Conservation (phyloP, 92 coral and sea anemone genomes). For the Siderastrea siderea region DNA sequence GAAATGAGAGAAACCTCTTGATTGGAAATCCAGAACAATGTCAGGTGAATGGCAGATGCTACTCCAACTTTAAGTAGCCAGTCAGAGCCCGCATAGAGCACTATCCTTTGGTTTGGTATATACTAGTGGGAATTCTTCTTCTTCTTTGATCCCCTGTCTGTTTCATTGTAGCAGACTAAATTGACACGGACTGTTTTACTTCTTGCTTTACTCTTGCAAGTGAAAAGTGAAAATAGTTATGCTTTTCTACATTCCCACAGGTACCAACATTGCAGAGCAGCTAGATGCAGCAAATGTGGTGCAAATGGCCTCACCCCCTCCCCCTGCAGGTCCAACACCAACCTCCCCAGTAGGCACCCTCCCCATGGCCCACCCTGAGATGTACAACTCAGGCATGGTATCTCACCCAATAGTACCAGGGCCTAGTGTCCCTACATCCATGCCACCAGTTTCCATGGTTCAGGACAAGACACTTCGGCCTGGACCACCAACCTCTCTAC, state of each 20-base stretch:
- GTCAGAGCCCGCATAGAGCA: no score
- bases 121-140: no score
- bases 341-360: conserved; percentile 41
- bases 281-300: conserved; percentile 78
- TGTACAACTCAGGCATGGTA: conserved; percentile 29
- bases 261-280: conserved; percentile 87
- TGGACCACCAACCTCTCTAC: conserved; percentile 19
- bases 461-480: conserved; percentile 22
- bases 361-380: conserved; percentile 27
- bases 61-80: no score
- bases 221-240: neutral
- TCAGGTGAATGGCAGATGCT: no score
- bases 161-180: no score
- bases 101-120: no score
- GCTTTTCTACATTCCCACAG: conserved; percentile 33
- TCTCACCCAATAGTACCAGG: conserved; percentile 24
- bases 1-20: no score
- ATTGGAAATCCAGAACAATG: no score
- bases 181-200: no score
- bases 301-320: conserved; percentile 33
- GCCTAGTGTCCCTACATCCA: conserved; percentile 7
- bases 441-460: conserved; percentile 26
- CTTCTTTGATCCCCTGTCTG: no score
- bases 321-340: conserved; percentile 32
- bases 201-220: no score